A percentile compares a stretch with the other conserved stretches of the same genome.
These are phyloP conservation scores for Polypterus senegalus DNA, from an alignment of 2,113 vertebrate species.

Conservation along the genomic window DNA sequence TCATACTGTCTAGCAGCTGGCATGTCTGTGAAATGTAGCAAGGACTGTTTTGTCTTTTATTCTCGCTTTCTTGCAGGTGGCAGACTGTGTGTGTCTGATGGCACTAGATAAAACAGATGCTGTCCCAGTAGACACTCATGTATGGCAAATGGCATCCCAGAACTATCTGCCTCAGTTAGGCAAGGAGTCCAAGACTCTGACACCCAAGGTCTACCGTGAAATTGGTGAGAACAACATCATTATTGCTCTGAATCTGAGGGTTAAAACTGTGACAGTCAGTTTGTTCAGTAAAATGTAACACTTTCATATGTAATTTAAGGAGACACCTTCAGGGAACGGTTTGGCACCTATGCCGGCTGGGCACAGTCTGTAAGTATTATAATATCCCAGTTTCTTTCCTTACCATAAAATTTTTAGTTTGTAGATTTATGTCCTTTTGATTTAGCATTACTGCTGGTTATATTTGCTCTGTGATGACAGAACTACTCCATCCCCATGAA, in stretches of 20 bases:
- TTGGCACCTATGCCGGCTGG: slow-evolving; percentile 86
- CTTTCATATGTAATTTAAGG: slow-evolving; percentile 40
- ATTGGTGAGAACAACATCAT: slow-evolving; percentile 54
- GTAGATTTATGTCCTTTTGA: too few species aligned
- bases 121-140: slow-evolving; percentile 78
- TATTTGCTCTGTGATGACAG: too few species aligned
- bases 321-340: slow-evolving; percentile 72
- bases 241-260: too few species aligned
- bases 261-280: too few species aligned
- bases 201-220: slow-evolving; percentile 60
- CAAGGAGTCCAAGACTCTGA: slow-evolving; percentile 49
- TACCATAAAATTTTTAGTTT: too few species aligned
- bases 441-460: too few species aligned
- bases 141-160: slow-evolving; percentile 80
- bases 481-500: too few species aligned
- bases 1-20: too few species aligned
- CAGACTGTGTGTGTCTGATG: slow-evolving; percentile 88
- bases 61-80: slow-evolving; percentile 56
- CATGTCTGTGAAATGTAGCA: too few species aligned
- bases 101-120: slow-evolving; percentile 80
- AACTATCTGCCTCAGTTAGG: slow-evolving; percentile 55
- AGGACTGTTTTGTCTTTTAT: neutral
- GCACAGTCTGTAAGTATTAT: slow-evolving; percentile 74
- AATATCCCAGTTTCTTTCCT: too few species aligned
- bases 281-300: neutral